Evolutionary conservation across 1,140 invertebrate species (phyloP), one percentile per base, ranked within the genome.

Genomic region (Monomorium pharaonis): DNA sequence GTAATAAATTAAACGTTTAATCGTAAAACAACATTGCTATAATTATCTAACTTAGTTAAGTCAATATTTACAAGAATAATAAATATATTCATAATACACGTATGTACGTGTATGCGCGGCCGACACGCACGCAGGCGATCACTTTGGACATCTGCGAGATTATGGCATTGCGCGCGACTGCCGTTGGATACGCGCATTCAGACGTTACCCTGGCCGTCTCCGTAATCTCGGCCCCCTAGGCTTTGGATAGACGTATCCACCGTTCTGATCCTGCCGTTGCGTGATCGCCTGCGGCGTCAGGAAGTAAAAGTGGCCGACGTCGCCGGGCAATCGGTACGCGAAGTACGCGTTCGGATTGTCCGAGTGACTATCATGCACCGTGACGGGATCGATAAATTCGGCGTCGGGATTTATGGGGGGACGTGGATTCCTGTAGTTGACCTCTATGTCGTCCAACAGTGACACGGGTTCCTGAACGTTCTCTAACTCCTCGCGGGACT

Each of bases 231-330:
- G 94, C 92, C 90, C 95, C 87, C 91, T 94, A 84, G 88, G 94
- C 88, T 91, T 95, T 67, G 84, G 88, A 91, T 94, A 95, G 9
- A 95, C 78, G 83, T 94, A 95, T 6, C 89, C 92, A n/a, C 86
- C 90, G 56, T 78, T 85, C 78, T 92, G 92, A 5, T 93, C 93
- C 24, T 94, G 93, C 51, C 94, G 93, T 74, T 95, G 95, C 37
- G 95, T 95, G 42, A 94, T 91, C 5, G 96, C 95, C 91, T 97
- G 97, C 2, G 97, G 97, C 54, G 97, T 97, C 51, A 97, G 93
- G 95, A 97, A 97, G 92, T 97, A 97, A 91, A 97, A 97, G 93
- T 97, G 97, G 0, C 97, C 97, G 1, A 96, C 96, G 63, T 96
- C 95, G 0, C 97, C 97, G 0, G 97, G 97, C 37, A 97, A 92